Conservation (phyloP, 2,888 invertebrate species). For the Quadroppia sp. region DNA sequence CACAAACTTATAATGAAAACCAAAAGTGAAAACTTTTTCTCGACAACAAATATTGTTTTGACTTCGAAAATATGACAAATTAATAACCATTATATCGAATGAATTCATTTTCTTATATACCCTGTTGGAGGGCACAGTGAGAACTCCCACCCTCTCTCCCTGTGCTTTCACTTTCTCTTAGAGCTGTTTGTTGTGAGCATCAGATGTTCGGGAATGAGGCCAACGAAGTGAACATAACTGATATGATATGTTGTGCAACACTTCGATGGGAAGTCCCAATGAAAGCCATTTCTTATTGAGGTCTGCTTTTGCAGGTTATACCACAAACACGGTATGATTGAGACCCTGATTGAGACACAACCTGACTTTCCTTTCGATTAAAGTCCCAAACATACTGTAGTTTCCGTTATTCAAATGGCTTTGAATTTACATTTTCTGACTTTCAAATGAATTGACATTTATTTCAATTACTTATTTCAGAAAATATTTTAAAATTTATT, state of each 20-base stretch:
- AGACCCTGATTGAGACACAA: background rate
- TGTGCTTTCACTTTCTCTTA: background rate
- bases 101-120: conserved; percentile 21
- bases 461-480: too few species aligned
- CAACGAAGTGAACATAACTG: conserved; percentile 8
- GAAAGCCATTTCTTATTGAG: background rate
- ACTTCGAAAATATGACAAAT: background rate
- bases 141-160: background rate
- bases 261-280: conserved; percentile 19
- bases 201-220: conserved; percentile 24
- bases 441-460: too few species aligned
- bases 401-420: too few species aligned
- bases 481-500: too few species aligned
- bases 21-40: background rate
- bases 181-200: conserved; percentile 17
- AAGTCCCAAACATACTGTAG: too few species aligned
- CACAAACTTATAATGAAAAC: background rate
- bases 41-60: background rate
- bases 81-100: background rate
- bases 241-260: conserved; percentile 28
- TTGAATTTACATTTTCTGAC: too few species aligned
- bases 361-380: background rate
- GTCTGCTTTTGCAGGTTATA: background rate
- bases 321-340: background rate
- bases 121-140: background rate